Conservation (phyloP, 2,888 invertebrate species). For the Microctonus hyperodae region DNA sequence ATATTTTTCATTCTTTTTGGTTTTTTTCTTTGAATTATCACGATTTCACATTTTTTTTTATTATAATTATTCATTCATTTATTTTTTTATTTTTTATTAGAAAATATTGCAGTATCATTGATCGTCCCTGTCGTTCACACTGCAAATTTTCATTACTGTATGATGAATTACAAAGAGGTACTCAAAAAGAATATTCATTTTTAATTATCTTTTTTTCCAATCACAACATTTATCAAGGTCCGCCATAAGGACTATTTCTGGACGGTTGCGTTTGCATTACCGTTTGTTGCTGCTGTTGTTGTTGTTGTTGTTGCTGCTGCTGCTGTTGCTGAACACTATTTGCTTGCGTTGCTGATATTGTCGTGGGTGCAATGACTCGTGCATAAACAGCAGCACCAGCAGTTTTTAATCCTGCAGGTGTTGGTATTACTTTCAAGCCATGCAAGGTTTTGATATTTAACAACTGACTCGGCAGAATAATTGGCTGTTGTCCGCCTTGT, state of each 20-base stretch:
- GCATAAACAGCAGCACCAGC: constrained; percentile 60
- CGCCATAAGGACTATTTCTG: constrained; percentile 49
- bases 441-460: constrained; percentile 60
- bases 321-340: constrained; percentile 39
- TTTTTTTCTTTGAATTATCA: not conserved
- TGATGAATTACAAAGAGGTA: constrained; percentile 3
- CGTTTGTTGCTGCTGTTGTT: constrained; percentile 36
- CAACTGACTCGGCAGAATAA: constrained; percentile 59
- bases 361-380: constrained; percentile 59
- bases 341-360: constrained; percentile 49
- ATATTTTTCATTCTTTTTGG: not conserved
- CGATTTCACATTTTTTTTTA: not conserved
- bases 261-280: constrained; percentile 41
- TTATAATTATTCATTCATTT: too few relatives aligned
- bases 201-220: not conserved
- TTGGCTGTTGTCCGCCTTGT: constrained; percentile 54
- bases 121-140: not conserved
- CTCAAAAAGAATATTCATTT: not conserved
- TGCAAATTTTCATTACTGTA: not conserved
- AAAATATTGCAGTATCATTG: not conserved
- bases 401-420: constrained; percentile 58
- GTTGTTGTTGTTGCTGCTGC: constrained; percentile 37
- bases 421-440: constrained; percentile 60
- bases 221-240: constrained; percentile 44
- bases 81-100: not conserved